Conservation (phyloP, 2,888 invertebrate genomes). For the Iphiclides podalirius region DNA sequence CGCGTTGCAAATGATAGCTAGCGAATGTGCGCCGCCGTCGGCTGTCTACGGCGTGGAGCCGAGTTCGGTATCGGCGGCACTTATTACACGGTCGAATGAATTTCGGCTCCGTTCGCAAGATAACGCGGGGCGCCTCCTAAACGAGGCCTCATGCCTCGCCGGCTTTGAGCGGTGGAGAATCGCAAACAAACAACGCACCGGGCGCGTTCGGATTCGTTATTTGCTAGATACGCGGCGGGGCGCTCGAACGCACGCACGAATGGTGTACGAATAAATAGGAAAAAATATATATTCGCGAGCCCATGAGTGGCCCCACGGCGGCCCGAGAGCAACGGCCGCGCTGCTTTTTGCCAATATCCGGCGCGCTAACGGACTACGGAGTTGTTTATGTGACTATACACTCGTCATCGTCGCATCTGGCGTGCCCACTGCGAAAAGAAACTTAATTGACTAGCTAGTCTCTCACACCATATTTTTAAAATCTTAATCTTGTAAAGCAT, state of each 20-base stretch:
- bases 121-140: constrained; percentile 68
- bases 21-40: constrained; percentile 17
- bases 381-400: constrained; percentile 18
- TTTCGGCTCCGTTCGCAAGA: constrained; percentile 61
- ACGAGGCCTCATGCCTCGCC: constrained; percentile 58
- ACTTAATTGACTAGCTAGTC: neutral
- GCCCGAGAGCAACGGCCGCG: constrained; percentile 55
- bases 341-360: constrained; percentile 59
- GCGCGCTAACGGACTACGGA: constrained; percentile 36
- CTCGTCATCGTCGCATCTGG: constrained; percentile 1
- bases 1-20: constrained; percentile 18
- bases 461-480: no score
- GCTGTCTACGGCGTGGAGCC: constrained; percentile 33
- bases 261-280: constrained; percentile 38
- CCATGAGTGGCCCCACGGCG: constrained; percentile 46
- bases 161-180: constrained; percentile 46
- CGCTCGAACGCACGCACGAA: constrained; percentile 54
- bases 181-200: constrained; percentile 62
- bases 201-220: constrained; percentile 49
- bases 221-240: constrained; percentile 45
- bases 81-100: constrained; percentile 60
- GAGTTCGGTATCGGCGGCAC: constrained; percentile 49
- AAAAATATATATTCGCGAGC: constrained; percentile 49
- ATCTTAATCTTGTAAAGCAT: no score
- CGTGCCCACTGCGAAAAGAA: neutral